Conservation (phyloP, 1,140 invertebrate genomes). For the Wasmannia auropunctata region DNA sequence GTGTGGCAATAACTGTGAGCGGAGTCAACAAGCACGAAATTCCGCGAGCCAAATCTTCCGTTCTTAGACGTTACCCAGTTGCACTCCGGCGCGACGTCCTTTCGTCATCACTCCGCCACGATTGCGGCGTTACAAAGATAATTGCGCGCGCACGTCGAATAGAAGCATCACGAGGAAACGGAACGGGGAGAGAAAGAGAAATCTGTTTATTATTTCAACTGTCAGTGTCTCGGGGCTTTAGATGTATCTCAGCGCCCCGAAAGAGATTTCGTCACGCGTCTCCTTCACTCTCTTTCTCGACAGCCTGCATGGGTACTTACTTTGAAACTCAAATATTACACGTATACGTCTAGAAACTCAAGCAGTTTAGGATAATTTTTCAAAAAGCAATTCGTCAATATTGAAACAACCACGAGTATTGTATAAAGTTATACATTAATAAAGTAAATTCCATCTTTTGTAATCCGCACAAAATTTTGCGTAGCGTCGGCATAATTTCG, state of each 20-base stretch:
- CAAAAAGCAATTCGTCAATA: not conserved
- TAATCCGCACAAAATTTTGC: not conserved
- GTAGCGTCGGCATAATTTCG: too few relatives aligned
- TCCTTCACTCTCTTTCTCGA: slow-evolving; percentile 2
- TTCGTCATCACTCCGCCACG: slow-evolving; percentile 25
- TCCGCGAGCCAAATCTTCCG: slow-evolving; percentile 37
- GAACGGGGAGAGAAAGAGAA: not conserved
- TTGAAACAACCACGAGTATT: not conserved
- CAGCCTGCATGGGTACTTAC: not conserved
- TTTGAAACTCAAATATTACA: not conserved
- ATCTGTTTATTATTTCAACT: slow-evolving; percentile 40
- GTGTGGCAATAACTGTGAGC: slow-evolving; percentile 19
- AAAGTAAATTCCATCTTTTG: not conserved
- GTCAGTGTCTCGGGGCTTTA: not conserved
- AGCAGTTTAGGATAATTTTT: not conserved
- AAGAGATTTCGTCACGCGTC: slow-evolving; percentile 2
- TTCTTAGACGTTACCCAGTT: not conserved
- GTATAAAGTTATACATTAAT: not conserved
- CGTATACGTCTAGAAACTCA: not conserved
- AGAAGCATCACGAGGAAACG: not conserved
- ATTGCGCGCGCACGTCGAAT: slow-evolving; percentile 10
- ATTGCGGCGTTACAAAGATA: slow-evolving; percentile 19
- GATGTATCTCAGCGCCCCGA: not conserved
- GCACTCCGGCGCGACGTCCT: not conserved
- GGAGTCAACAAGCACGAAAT: slow-evolving; percentile 44